Percentiles rank a stretch among this genome's conserved stretches.
Conservation (phyloP, 2,113 vertebrate species). For the Onychorhynchus coronatus region DNA sequence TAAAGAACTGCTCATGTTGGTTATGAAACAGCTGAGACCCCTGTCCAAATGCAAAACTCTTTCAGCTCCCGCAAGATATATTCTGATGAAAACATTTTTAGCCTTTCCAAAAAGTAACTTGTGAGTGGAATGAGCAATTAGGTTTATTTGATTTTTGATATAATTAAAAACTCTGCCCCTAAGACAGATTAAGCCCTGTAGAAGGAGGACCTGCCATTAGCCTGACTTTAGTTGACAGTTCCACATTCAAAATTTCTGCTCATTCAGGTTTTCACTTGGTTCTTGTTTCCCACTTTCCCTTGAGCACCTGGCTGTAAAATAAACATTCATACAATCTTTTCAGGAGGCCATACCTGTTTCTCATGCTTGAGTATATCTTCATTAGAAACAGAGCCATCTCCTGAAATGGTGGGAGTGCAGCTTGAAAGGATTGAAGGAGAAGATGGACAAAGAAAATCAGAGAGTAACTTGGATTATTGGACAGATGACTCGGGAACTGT, state of each 20-base stretch:
- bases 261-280: background rate
- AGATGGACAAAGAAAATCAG: background rate
- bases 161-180: background rate
- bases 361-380: background rate
- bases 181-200: background rate
- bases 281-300: background rate
- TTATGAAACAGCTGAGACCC: background rate
- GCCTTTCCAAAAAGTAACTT: background rate
- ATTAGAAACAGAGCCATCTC: background rate
- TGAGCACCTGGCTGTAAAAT: background rate
- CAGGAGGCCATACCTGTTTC: background rate
- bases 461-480: fast-evolving
- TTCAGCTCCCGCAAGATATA: background rate
- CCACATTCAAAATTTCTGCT: background rate
- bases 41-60: background rate
- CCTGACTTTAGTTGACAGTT: background rate
- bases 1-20: background rate
- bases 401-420: background rate
- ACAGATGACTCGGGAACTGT: background rate
- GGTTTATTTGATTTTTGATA: background rate
- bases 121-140: background rate
- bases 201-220: background rate
- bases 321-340: background rate
- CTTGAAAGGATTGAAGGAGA: background rate
- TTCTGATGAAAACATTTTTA: background rate